Percentiles rank a stretch among this genome's conserved stretches.
Evolutionary conservation across 2,888 invertebrate genomes (phyloP).

Genomic region (Leptopilina syphax): DNA sequence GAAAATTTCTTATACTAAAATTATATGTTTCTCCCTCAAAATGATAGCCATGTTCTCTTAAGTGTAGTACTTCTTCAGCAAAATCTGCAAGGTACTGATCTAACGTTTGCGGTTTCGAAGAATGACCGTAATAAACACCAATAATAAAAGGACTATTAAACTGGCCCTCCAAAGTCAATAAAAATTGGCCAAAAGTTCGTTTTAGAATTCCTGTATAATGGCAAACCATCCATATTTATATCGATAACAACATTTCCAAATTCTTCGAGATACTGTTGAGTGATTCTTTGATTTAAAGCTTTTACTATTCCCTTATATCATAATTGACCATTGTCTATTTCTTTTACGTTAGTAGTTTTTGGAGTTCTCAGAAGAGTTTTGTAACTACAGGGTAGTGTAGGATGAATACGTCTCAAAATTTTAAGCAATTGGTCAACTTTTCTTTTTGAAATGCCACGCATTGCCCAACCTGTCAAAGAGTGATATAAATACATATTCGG

Average conservation of each 20-base stretch:
- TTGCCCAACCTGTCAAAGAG: slow-evolving; percentile 39
- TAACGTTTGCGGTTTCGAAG: slow-evolving; percentile 8
- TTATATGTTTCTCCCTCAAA: not conserved
- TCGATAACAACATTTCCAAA: slow-evolving; percentile 35
- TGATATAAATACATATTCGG: slow-evolving; percentile 27
- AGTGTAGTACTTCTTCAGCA: not conserved
- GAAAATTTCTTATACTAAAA: not conserved
- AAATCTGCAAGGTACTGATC: slow-evolving; percentile 22
- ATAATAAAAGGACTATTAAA: slow-evolving; percentile 39
- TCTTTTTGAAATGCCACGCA: slow-evolving; percentile 17
- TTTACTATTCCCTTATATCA: slow-evolving; percentile 40
- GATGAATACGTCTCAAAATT: slow-evolving; percentile 12
- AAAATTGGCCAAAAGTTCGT: slow-evolving; percentile 41
- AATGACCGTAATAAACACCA: slow-evolving; percentile 20
- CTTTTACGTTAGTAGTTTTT: slow-evolving; percentile 8
- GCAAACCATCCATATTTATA: slow-evolving; percentile 42
- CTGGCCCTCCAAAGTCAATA: slow-evolving; percentile 20
- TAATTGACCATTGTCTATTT: slow-evolving; percentile 28
- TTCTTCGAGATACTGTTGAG: slow-evolving; percentile 35
- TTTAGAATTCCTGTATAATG: slow-evolving; percentile 24
- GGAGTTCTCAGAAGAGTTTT: slow-evolving; percentile 38
- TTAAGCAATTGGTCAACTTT: slow-evolving; percentile 31
- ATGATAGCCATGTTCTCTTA: not conserved
- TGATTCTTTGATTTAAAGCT: slow-evolving; percentile 38
- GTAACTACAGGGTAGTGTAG: slow-evolving; percentile 33